Conservation (phyloP, 1,140 invertebrate species). For the Eueides isabella region DNA sequence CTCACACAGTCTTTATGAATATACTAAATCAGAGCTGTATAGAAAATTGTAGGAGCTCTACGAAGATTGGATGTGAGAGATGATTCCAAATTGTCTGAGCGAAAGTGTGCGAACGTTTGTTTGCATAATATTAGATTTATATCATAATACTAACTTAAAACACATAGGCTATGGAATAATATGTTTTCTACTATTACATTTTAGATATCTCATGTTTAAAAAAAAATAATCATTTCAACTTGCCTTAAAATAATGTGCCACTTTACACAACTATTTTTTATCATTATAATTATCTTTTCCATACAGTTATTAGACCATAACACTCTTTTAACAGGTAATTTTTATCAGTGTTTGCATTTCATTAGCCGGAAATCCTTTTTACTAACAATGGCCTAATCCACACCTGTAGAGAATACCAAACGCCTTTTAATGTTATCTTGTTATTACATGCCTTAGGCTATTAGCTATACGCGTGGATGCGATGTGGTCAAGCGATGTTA, state of each 20-base stretch:
- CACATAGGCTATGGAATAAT: conserved; percentile 52
- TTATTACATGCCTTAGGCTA: neutral
- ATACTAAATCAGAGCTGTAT: conserved; percentile 34
- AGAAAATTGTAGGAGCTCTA: conserved; percentile 35
- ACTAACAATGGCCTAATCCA: conserved; percentile 9
- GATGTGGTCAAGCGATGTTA: conserved; percentile 17
- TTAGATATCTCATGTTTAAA: neutral
- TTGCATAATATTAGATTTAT: conserved; percentile 69
- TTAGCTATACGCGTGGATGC: neutral
- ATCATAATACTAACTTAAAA: conserved; percentile 55
- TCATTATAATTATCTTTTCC: conserved; percentile 6
- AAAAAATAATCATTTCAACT: neutral
- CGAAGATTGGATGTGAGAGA: conserved; percentile 32
- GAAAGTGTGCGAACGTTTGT: conserved; percentile 70
- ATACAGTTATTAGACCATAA: neutral
- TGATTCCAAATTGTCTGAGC: conserved; percentile 68
- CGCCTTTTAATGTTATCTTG: neutral
- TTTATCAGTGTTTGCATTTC: conserved; percentile 22
- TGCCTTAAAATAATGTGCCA: neutral
- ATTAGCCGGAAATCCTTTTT: conserved; percentile 27
- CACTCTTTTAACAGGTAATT: conserved; percentile 19
- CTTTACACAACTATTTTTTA: neutral
- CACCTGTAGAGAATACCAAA: conserved; percentile 11
- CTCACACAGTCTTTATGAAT: conserved; percentile 37
- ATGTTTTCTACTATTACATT: conserved; percentile 47